Conservation (phyloP, 53 echinoderm and acorn worm genomes). For the Holothuria leucospilota region DNA sequence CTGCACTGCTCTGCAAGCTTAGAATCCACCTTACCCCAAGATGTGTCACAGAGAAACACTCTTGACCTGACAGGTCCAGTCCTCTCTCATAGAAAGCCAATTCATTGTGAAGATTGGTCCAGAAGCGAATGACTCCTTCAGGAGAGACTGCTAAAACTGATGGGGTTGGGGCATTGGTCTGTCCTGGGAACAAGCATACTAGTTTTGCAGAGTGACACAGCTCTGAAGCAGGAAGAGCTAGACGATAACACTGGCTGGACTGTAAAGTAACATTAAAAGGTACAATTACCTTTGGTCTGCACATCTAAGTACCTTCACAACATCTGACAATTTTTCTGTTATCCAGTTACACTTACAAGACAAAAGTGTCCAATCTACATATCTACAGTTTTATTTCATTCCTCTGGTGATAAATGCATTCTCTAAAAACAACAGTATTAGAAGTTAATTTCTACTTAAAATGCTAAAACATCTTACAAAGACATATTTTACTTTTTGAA, state of each 20-base stretch:
- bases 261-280: constrained; percentile 10
- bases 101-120: constrained; percentile 89
- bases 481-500: too few species aligned
- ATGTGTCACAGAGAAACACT: constrained; percentile 90
- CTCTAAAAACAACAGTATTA: too few species aligned
- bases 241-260: constrained; percentile 83
- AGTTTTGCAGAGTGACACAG: constrained; percentile 91
- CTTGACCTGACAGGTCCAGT: constrained; percentile 88
- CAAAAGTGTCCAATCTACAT: too few species aligned
- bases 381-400: too few species aligned
- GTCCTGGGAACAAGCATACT: constrained; percentile 79
- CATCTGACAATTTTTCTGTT: too few species aligned
- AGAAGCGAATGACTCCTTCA: constrained; percentile 94
- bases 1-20: not conserved
- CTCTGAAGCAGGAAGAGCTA: constrained; percentile 93
- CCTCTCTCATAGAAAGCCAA: constrained; percentile 87
- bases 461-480: too few species aligned
- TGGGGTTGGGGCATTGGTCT: constrained; percentile 68
- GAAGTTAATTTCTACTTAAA: too few species aligned
- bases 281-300: too few species aligned
- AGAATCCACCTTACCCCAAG: constrained; percentile 73
- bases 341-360: too few species aligned
- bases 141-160: constrained; percentile 89
- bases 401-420: too few species aligned
- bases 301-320: too few species aligned